Evolutionary conservation across 2,888 invertebrate genomes (phyloP), one percentile per base, ranked within the genome.

Genomic region (Thera britannica): DNA sequence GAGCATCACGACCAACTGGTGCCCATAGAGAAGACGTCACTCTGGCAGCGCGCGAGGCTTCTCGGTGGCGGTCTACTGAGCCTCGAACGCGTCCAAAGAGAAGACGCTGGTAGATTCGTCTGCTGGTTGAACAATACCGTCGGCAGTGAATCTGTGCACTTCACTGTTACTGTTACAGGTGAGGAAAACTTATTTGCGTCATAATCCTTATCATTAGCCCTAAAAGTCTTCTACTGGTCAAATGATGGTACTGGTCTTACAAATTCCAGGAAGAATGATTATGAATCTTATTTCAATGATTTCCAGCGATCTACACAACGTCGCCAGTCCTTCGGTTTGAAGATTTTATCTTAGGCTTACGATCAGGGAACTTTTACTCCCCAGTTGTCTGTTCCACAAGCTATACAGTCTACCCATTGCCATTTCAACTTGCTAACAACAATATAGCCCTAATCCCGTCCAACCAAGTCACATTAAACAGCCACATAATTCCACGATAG

Each of bases 121-220:
- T 98, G 98, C 90, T 97, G 97, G 94, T 97, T 97, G 66, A 98
- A 98, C 92, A 98, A 98, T 87, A 96, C 97, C 6, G 96, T 97
- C 2, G 98, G 98, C 38, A 96, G 96, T 81, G 97, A 97, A 84
- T 96, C 96, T 54, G 95, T 97, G 57, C 95, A 96, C 81, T 96
- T 97, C 77, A 96, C 96, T 23, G 93, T 98, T 72, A 95, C 96
- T 76, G 96, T 98, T 70, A 97, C 96, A 87, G 96, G 97, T 96
- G 87, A 88, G 86, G 7, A 38, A 35, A 8, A 34, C n/a, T 44
- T 11, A 8, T 7, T 52, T 2, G 44, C 44, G 35, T 8, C 8
- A 38, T 9, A 2, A 7, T 46, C 9, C 44, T 1, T 7, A 46
- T 46, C 44, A 9, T 46, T 46, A 46, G 9, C 44, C 44, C 3